phyloP scores from a whole-genome alignment of 2,888 invertebrate genomes.

The Silvanus unidentatus region DNA sequence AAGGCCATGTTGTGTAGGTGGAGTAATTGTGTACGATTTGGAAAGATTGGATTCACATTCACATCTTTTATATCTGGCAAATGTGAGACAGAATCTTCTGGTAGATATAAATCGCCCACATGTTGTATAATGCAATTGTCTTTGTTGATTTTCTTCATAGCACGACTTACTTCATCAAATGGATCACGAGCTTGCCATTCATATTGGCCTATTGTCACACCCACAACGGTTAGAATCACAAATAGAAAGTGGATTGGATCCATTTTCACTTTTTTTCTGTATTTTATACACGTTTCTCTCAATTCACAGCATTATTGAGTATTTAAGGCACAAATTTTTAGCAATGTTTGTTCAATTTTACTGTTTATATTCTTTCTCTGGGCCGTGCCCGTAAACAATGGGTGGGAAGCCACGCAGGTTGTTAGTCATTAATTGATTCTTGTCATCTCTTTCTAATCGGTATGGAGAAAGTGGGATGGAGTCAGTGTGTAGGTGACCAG shows the following conservation, averaged over 20 bases:
- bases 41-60: constrained; percentile 89
- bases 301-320: too few relatives aligned
- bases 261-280: neutral
- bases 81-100: constrained; percentile 81
- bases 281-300: neutral
- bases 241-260: neutral
- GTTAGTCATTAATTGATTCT: too few relatives aligned
- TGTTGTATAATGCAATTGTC: constrained; percentile 90
- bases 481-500: neutral
- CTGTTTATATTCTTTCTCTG: too few relatives aligned
- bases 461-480: too few relatives aligned
- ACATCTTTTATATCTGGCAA: constrained; percentile 89
- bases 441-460: too few relatives aligned
- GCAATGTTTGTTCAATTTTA: too few relatives aligned
- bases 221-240: constrained; percentile 15
- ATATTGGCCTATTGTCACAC: constrained; percentile 66
- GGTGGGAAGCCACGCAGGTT: too few relatives aligned
- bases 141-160: constrained; percentile 74
- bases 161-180: constrained; percentile 81
- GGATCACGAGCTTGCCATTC: constrained; percentile 89
- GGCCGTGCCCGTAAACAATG: too few relatives aligned
- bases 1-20: constrained; percentile 96
- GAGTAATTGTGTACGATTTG: constrained; percentile 86
- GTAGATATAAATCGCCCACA: constrained; percentile 74
- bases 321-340: too few relatives aligned